These are phyloP conservation scores for Erannis defoliaria DNA, from an alignment of 2,888 invertebrate genomes.

Conservation along the genomic window DNA sequence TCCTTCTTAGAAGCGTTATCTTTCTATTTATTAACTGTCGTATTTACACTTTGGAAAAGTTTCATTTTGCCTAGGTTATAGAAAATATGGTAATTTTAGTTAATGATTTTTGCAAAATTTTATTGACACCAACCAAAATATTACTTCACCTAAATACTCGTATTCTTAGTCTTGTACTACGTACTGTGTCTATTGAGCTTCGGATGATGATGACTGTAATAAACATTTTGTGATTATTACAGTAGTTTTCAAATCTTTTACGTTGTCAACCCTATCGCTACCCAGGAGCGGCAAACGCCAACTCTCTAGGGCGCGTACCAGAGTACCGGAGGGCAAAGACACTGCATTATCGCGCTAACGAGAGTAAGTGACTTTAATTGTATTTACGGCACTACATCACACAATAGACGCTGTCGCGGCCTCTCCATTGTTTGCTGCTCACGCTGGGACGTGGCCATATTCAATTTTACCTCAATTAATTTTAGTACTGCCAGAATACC, in stretches of 20 bases:
- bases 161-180: no score
- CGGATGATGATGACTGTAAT: no score
- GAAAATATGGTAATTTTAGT: no score
- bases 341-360: constrained; percentile 77
- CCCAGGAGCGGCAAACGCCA: background rate
- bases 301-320: constrained; percentile 39
- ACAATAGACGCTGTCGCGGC: constrained; percentile 66
- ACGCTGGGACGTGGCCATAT: constrained; percentile 29
- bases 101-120: no score
- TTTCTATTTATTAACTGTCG: no score
- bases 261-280: background rate
- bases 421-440: constrained; percentile 52
- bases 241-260: background rate
- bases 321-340: constrained; percentile 74
- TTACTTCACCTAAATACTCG: no score
- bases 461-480: constrained; percentile 34
- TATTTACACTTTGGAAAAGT: no score
- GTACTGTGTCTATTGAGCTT: no score
- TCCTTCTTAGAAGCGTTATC: no score
- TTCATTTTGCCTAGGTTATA: no score
- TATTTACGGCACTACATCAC: constrained; percentile 79
- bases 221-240: no score
- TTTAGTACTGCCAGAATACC: background rate
- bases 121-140: no score
- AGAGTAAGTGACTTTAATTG: constrained; percentile 85